Conservation (phyloP, 2,797 vertebrate species). For the Mormyrops attenuatus region DNA sequence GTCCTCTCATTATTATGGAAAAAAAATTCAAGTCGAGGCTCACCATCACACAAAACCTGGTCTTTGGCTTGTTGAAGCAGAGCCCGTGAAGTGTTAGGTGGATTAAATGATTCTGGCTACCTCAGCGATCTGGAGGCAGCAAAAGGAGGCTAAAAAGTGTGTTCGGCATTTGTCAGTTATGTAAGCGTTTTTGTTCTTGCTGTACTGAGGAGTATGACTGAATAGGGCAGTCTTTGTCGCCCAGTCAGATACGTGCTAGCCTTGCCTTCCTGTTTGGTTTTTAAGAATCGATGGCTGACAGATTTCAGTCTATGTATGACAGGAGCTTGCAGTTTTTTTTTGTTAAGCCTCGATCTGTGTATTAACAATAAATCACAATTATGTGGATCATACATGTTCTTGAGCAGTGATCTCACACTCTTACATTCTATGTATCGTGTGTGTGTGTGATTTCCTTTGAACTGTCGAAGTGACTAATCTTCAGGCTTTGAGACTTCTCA, state of each 20-base stretch:
- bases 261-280: not conserved
- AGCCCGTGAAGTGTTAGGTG: not conserved
- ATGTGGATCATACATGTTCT: not conserved
- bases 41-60: not conserved
- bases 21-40: not conserved
- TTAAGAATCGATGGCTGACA: not conserved
- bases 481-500: not conserved
- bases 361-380: not conserved
- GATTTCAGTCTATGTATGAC: not conserved
- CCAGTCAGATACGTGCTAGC: not conserved
- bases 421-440: not conserved
- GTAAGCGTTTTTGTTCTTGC: not conserved
- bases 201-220: not conserved
- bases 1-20: not conserved
- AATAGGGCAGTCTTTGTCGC: not conserved
- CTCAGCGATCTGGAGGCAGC: conserved; percentile 21
- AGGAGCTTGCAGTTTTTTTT: not conserved
- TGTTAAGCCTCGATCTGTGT: not conserved
- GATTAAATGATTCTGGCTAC: conserved; percentile 23
- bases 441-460: not conserved
- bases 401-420: not conserved
- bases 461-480: not conserved
- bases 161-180: conserved; percentile 18
- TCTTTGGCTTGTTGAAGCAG: not conserved
- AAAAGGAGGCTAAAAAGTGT: not conserved